These are phyloP conservation scores for Camptogramma bilineatum DNA, from an alignment of 2,888 invertebrate genomes.

Conservation along the genomic window DNA sequence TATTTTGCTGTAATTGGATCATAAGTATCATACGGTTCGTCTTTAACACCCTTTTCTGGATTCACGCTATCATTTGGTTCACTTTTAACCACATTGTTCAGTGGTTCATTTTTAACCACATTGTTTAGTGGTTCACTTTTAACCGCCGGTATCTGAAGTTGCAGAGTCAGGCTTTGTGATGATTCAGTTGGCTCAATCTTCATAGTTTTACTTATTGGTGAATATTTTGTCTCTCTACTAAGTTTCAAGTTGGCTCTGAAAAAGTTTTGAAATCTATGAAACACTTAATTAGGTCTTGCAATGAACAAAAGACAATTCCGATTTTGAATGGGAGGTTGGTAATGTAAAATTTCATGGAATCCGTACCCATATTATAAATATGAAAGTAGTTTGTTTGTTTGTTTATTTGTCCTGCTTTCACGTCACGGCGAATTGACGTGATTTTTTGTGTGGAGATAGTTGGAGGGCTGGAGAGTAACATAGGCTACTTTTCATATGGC, in stretches of 20 bases:
- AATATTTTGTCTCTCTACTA: not conserved
- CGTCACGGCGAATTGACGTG: no score
- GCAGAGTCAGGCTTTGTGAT: not conserved
- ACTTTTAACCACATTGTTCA: not conserved
- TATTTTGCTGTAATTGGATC: not conserved
- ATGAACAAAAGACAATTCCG: no score
- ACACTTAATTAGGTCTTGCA: no score
- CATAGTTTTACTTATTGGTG: not conserved
- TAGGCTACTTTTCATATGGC: no score
- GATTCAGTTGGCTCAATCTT: not conserved
- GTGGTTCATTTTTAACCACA: not conserved
- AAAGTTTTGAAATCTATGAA: not conserved
- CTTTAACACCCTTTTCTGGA: not conserved
- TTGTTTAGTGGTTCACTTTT: not conserved
- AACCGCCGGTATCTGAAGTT: not conserved
- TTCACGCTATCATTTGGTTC: not conserved
- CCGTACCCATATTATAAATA: no score
- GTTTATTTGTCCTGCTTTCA: no score
- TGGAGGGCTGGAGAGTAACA: no score
- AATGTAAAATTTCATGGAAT: no score
- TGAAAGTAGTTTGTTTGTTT: no score
- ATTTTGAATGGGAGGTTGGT: no score
- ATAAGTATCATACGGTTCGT: not conserved
- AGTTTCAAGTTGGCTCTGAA: conserved; percentile 1
- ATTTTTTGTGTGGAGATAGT: no score